Percentiles rank a stretch among this genome's conserved stretches.
Conservation (phyloP, 2,888 invertebrate genomes). For the Xanthostigma xanthostigma region DNA sequence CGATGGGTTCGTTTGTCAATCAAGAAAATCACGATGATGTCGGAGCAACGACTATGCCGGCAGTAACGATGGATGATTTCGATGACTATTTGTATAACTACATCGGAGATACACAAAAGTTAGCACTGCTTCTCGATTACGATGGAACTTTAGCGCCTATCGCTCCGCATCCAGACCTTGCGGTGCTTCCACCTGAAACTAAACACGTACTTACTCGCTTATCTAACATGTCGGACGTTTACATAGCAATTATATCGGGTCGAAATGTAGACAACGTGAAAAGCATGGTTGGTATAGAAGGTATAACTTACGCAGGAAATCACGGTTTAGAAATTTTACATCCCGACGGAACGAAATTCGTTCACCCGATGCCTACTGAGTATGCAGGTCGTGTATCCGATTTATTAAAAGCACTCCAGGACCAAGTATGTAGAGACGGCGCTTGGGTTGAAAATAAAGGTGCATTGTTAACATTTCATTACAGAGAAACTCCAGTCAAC, state of each 20-base stretch:
- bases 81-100: constrained; percentile 82
- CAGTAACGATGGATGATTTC: constrained; percentile 81
- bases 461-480: constrained; percentile 73
- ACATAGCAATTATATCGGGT: constrained; percentile 76
- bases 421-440: constrained; percentile 71
- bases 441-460: constrained; percentile 91
- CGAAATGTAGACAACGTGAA: constrained; percentile 78
- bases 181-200: constrained; percentile 71
- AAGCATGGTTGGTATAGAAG: constrained; percentile 81
- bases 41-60: constrained; percentile 73
- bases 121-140: constrained; percentile 72
- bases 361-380: constrained; percentile 80
- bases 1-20: constrained; percentile 60
- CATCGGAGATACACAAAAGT: constrained; percentile 71
- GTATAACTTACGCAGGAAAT: constrained; percentile 81
- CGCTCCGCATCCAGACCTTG: constrained; percentile 78
- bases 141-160: constrained; percentile 82
- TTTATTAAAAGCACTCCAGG: constrained; percentile 64
- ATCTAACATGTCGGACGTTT: constrained; percentile 72
- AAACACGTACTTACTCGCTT: constrained; percentile 69
- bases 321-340: constrained; percentile 80
- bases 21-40: constrained; percentile 69
- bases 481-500: constrained; percentile 62
- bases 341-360: constrained; percentile 80
- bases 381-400: constrained; percentile 65